Evolutionary conservation across 2,888 invertebrate genomes (phyloP).

Genomic region (Nematopogon swammerdamellus): DNA sequence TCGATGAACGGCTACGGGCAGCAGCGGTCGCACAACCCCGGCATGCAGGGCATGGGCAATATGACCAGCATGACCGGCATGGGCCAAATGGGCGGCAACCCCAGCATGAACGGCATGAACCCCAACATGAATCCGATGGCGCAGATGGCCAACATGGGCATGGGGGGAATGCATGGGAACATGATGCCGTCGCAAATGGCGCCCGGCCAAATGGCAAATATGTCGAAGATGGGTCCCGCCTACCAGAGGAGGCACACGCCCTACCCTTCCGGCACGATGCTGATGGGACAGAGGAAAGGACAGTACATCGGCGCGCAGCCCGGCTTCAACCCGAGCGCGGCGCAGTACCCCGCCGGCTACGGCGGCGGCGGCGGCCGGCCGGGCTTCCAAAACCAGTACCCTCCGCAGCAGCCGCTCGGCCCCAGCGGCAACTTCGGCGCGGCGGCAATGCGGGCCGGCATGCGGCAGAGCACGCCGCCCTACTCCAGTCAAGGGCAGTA

Average conservation of each 20-base stretch:
- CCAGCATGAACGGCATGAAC: conserved; percentile 35
- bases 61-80: conserved; percentile 59
- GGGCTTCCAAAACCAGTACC: conserved; percentile 64
- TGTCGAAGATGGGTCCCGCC: conserved; percentile 64
- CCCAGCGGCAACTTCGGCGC: conserved; percentile 57
- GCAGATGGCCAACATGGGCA: conserved; percentile 72
- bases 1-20: conserved; percentile 59
- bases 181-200: conserved; percentile 70
- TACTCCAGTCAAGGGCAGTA: conserved; percentile 63
- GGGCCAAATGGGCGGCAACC: conserved; percentile 56
- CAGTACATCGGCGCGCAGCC: conserved; percentile 59
- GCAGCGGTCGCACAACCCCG: conserved; percentile 57
- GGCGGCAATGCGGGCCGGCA: conserved; percentile 42
- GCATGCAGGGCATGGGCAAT: conserved; percentile 50
- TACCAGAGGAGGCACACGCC: conserved; percentile 81
- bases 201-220: conserved; percentile 63
- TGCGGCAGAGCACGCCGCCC: conserved; percentile 68
- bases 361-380: conserved; percentile 46
- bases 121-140: conserved; percentile 68
- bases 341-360: conserved; percentile 47
- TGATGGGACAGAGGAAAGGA: conserved; percentile 76
- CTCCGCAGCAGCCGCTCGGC: conserved; percentile 62
- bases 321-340: conserved; percentile 42
- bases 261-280: conserved; percentile 83
- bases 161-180: conserved; percentile 68